Base-by-base conservation (phyloP, 2,113 vertebrate genomes). In the Halichoeres trimaculatus region DNA sequence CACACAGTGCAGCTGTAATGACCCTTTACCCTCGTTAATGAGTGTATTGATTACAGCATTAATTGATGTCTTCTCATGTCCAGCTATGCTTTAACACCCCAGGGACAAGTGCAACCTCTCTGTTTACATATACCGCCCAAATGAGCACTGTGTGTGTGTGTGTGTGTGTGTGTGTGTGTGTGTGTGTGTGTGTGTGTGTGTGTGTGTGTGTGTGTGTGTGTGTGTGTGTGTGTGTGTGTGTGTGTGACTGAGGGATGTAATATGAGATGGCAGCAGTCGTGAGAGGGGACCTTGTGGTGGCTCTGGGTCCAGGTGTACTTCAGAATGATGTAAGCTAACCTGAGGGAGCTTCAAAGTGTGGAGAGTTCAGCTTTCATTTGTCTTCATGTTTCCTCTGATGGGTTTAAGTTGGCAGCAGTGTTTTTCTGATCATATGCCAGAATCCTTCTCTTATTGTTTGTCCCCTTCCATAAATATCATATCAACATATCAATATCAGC, bases 1-100 rank as follows among this genome's bases (percentile, higher is more conserved):
- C 8, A 50, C 14, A 36, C 40, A 70, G 3, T 3, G 3, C 55
- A 36, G 58, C 48, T 47, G 59, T 41, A 60, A 74, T 20, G 9
- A 78, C 72, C 53, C 23, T 71, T 35, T 38, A 35, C 14, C 34
- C 65, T 13, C 51, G 13, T 64, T 79, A 54, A 82, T 72, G 58
- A 80, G 38, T 52, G 79, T 76, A 80, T 87, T 86, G 70, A 89
- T 81, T 85, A 78, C 80, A 87, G 50, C 24, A 61, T 13, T 68
- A 73, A 86, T 45, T 69, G 34, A 57, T 81, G 69, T 76, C 50
- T 8, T 41, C 40, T 84, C 55, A 40, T 70, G 70, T 72, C 76
- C 38, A 47, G 54, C 35, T 16, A 48, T 59, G 67, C 53, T 70
- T 51, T 36, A 67, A 85, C 20, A 78, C 53, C 68, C 62, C 43